A percentile compares a stretch with the other conserved stretches of the same genome.
Evolutionary conservation across 2,888 invertebrate genomes (phyloP).

Genomic region (Drosophila multiciliata): DNA sequence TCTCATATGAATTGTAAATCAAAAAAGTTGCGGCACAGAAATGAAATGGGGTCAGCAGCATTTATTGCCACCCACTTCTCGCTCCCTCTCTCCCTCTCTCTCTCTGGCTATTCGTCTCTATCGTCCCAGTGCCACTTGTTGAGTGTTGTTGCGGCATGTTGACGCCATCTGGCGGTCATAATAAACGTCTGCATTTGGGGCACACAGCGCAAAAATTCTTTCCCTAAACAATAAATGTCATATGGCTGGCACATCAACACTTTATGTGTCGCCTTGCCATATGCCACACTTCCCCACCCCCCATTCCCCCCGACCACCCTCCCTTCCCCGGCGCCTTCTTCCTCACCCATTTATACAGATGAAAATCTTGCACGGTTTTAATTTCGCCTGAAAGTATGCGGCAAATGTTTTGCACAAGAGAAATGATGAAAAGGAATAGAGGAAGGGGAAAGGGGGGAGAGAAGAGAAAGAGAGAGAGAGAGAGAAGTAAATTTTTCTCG

Average conservation of each 20-base stretch:
- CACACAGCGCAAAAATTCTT: constrained; percentile 20
- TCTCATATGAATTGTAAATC: constrained; percentile 36
- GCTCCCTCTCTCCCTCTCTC: background rate
- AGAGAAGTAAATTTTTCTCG: background rate
- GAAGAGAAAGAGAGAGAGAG: background rate
- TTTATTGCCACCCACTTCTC: constrained; percentile 2
- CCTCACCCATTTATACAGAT: constrained; percentile 33
- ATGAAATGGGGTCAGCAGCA: constrained; percentile 32
- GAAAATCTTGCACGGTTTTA: constrained; percentile 78
- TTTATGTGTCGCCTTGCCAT: constrained; percentile 70
- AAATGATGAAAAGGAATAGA: no score
- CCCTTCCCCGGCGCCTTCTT: background rate
- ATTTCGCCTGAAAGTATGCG: constrained; percentile 71
- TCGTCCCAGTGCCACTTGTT: constrained; percentile 54
- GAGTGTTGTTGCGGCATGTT: constrained; percentile 38
- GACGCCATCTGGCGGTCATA: constrained; percentile 72
- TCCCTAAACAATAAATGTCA: constrained; percentile 75
- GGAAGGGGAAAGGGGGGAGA: no score
- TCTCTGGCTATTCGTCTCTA: background rate
- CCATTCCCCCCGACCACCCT: background rate
- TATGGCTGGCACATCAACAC: constrained; percentile 80
- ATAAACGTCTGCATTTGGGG: constrained; percentile 52
- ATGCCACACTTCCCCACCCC: constrained; percentile 30
- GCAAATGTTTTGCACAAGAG: constrained; percentile 44
- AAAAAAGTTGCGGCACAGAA: constrained; percentile 19